A percentile compares a stretch with the other conserved stretches of the same genome.
phyloP scores from a whole-genome alignment of 2,113 vertebrate species.

The Lampris incognitus region DNA sequence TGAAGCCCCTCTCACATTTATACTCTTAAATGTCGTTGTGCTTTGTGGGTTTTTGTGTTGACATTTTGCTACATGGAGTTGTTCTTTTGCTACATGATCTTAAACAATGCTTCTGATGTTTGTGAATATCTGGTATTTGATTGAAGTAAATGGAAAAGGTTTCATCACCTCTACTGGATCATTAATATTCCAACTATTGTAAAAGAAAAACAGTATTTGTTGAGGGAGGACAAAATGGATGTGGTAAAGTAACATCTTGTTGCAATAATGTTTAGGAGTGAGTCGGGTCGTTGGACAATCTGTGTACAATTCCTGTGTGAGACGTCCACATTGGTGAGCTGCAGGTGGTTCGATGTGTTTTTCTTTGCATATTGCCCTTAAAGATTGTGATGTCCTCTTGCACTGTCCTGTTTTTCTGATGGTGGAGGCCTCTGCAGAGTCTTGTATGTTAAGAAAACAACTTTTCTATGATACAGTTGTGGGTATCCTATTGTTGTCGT shows the following conservation, averaged over 20 bases:
- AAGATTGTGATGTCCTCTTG: constrained; percentile 71
- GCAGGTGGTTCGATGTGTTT: constrained; percentile 45
- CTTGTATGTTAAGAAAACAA: constrained; percentile 87
- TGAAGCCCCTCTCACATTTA: constrained; percentile 29
- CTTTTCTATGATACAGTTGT: constrained; percentile 77
- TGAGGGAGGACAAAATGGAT: constrained; percentile 31
- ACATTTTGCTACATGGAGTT: constrained; percentile 28
- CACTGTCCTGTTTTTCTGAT: constrained; percentile 71
- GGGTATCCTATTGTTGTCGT: constrained; percentile 89
- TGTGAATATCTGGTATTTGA: constrained; percentile 29
- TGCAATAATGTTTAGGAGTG: constrained; percentile 66
- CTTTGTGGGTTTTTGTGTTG: constrained; percentile 24
- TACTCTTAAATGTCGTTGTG: constrained; percentile 23
- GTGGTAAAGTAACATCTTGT: constrained; percentile 48
- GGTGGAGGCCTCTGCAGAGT: constrained; percentile 75
- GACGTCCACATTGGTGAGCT: constrained; percentile 56
- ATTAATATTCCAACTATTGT: neutral
- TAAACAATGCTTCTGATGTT: constrained; percentile 32
- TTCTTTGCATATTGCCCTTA: constrained; percentile 69
- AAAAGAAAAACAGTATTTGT: neutral
- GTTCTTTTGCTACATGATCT: constrained; percentile 41
- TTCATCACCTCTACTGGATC: constrained; percentile 11
- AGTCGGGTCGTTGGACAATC: constrained; percentile 62
- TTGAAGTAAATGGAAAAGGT: constrained; percentile 12
- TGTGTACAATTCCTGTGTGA: constrained; percentile 58